Percentiles rank a stretch among this genome's conserved stretches.
Conservation (phyloP, 2,888 invertebrate genomes). For the Acholoe squamosa region DNA sequence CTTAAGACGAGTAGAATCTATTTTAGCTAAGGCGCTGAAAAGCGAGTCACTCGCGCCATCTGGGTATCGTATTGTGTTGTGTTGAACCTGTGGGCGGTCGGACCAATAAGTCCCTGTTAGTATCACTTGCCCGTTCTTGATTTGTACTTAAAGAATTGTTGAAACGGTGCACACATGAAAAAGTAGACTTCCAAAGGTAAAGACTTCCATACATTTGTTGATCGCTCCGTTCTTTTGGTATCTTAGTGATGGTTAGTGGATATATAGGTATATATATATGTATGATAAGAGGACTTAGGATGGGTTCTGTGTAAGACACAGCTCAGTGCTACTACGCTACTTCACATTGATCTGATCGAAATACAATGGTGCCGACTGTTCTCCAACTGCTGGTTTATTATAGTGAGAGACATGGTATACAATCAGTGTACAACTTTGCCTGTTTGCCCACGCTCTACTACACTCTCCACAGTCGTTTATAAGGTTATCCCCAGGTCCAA, state of each 20-base stretch:
- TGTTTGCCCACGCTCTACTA: not conserved
- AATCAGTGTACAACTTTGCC: not conserved
- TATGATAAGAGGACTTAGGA: not conserved
- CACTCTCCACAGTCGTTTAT: not conserved
- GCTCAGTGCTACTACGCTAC: not conserved
- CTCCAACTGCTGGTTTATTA: not conserved
- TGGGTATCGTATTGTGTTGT: not conserved
- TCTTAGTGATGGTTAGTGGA: not conserved
- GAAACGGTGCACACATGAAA: not conserved
- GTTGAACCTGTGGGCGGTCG: not conserved
- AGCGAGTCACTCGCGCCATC: not conserved
- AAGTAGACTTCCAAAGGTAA: conserved; percentile 44
- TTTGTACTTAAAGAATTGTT: conserved; percentile 19
- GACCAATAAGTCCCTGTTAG: not conserved
- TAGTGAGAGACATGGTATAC: not conserved
- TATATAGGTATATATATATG: not conserved
- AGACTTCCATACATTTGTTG: conserved; percentile 33
- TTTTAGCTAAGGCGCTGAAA: not conserved
- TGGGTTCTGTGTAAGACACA: not conserved
- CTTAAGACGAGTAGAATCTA: not conserved
- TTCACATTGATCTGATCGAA: not conserved
- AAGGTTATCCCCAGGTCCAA: not conserved
- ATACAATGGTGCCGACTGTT: conserved; percentile 14
- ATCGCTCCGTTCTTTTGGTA: not conserved
- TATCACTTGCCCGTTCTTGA: not conserved